Evolutionary conservation across 2,797 vertebrate species (phyloP), one percentile per base, ranked within the genome.

Genomic region (Siniperca undulata): DNA sequence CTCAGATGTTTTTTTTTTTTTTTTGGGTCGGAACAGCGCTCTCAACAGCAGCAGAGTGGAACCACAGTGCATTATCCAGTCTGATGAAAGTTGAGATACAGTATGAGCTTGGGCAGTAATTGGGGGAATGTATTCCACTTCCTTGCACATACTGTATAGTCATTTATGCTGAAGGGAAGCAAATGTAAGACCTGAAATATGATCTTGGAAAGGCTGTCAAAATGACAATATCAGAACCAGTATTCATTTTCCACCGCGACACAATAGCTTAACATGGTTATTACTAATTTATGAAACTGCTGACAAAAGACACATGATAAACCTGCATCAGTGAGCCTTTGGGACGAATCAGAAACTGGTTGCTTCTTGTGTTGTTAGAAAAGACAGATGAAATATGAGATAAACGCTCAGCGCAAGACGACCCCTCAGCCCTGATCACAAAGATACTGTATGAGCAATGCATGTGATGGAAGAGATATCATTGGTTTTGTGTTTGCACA

Each of bases 341-440:
- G 58, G 55, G 77, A 74, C 34, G 5, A 88, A 77, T 85, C 70
- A 66, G 44, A 70, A 40, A 53, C 46, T 44, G 68, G 50, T 80
- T 78, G 77, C 72, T 83, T 77, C 65, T 85, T 46, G 64, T n/a
- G 61, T 7, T 40, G 78, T 55, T 70, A 52, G 44, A 84, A 59
- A 77, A 78, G 60, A 79, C 36, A 44, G 83, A 91, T 89, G 91
- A 88, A 90, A 91, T 61, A n/a, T 38, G 46, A 93, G 89, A 91
- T 88, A 86, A 88, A 88, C 1, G 46, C 78, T 80, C n/a, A 3
- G 82, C 1, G 59, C 48, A 59, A 80, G 78, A 73, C n/a, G 38
- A 84, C 77, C 61, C 76, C 70, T 58, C 68, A 52, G 30, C 77
- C 86, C 76, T 3, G 86, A 91, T 91, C 83, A 77, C 77, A 80